Percentiles rank a stretch among this genome's conserved stretches.
These are phyloP conservation scores for Watersipora subatra DNA, from an alignment of 1,140 invertebrate genomes.

Conservation along the genomic window DNA sequence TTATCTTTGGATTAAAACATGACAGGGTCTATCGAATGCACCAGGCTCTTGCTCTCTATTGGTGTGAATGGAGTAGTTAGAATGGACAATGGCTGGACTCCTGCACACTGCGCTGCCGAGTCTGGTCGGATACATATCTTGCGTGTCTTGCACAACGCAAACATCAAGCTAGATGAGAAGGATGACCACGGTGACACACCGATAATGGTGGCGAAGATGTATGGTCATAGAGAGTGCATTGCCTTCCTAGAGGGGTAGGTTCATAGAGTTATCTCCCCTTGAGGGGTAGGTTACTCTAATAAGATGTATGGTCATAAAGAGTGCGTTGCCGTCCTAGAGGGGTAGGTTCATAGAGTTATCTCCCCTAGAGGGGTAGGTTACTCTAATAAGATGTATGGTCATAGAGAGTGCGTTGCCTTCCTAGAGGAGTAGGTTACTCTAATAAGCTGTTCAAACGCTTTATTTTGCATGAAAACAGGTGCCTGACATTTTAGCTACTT, in stretches of 20 bases:
- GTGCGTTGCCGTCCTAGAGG: constrained; percentile 21
- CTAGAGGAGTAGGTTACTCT: no score
- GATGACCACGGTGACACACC: constrained; percentile 31
- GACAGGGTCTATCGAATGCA: constrained; percentile 32
- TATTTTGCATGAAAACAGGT: no score
- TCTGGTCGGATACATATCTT: constrained; percentile 21
- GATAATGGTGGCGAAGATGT: constrained; percentile 21
- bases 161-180: constrained; percentile 19
- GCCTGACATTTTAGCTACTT: no score
- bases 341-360: constrained; percentile 22
- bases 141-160: constrained; percentile 22
- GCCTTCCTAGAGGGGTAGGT: constrained; percentile 25
- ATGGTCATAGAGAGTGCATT: constrained; percentile 24
- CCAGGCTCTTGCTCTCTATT: constrained; percentile 25
- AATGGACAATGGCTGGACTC: constrained; percentile 29
- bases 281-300: no score
- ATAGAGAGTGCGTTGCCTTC: constrained; percentile 23
- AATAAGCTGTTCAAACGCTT: no score
- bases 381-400: constrained; percentile 27
- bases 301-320: constrained; percentile 26
- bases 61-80: constrained; percentile 24
- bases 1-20: no score
- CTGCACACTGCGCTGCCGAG: constrained; percentile 35
- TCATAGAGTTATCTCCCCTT: no score
- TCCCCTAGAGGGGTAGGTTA: no score